Percentiles rank a stretch among this genome's conserved stretches.
Conservation (phyloP, 2,888 invertebrate genomes). For the Drosophila robusta region DNA sequence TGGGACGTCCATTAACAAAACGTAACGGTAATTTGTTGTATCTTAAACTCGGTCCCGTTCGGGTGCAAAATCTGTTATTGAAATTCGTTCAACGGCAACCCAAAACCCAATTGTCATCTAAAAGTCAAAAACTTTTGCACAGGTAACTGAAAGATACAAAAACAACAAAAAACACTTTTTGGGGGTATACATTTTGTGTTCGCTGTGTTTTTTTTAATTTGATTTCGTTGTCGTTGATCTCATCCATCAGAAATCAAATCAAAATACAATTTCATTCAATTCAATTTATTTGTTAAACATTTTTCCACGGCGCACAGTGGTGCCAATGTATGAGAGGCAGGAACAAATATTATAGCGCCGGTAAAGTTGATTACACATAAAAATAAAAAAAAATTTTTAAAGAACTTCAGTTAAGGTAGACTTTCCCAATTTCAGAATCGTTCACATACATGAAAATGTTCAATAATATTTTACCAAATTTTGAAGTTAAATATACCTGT, state of each 20-base stretch:
- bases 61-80: slow-evolving; percentile 75
- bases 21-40: slow-evolving; percentile 40
- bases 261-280: slow-evolving; percentile 70
- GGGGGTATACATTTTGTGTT: slow-evolving; percentile 28
- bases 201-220: slow-evolving; percentile 41
- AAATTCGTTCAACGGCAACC: slow-evolving; percentile 56
- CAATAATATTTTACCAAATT: no score
- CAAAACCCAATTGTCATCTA: slow-evolving; percentile 49
- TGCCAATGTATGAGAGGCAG: not conserved
- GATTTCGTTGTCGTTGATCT: slow-evolving; percentile 44
- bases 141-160: slow-evolving; percentile 51
- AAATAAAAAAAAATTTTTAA: not conserved
- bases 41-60: slow-evolving; percentile 19
- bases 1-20: slow-evolving; percentile 20
- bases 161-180: slow-evolving; percentile 24
- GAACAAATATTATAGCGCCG: no score
- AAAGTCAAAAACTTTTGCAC: slow-evolving; percentile 61
- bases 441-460: no score
- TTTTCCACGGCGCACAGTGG: slow-evolving; percentile 24
- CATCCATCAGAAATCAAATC: slow-evolving; percentile 65
- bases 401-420: not conserved
- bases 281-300: slow-evolving; percentile 65
- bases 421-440: no score
- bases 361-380: no score
- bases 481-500: no score